Evolutionary conservation across 2,888 invertebrate species (phyloP).

Genomic region (Icerya purchasi): DNA sequence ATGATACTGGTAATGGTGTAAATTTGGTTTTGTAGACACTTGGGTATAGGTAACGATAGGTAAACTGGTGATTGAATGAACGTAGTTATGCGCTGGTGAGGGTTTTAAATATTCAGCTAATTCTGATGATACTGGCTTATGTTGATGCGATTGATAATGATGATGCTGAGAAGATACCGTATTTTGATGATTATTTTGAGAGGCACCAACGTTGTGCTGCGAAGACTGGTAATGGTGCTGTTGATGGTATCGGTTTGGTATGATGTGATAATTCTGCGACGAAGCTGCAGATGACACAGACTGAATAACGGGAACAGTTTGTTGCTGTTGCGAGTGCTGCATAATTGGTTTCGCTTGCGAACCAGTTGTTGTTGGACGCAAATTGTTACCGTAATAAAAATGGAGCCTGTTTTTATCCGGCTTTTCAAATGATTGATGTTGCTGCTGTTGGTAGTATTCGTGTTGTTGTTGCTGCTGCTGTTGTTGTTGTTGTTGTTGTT

Average conservation of each 20-base stretch:
- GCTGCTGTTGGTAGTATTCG: constrained; percentile 4
- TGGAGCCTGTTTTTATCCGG: not conserved
- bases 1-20: constrained; percentile 5
- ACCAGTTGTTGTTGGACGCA: no score
- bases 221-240: not conserved
- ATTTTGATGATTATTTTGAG: not conserved
- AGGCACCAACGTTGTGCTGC: not conserved
- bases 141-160: no score
- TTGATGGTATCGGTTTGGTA: no score
- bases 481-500: constrained; percentile 14
- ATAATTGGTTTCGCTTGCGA: no score
- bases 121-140: not conserved
- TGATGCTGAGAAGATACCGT: no score
- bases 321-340: not conserved
- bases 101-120: not conserved
- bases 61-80: constrained; percentile 10
- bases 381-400: no score
- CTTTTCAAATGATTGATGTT: not conserved
- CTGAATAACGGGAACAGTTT: no score
- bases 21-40: constrained; percentile 8
- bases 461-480: constrained; percentile 14
- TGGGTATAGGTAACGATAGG: constrained; percentile 4
- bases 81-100: constrained; percentile 6
- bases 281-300: no score
- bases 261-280: not conserved